Percentiles rank a stretch among this genome's conserved stretches.
phyloP scores from a whole-genome alignment of 2,888 invertebrate species.

The Caenorhabditis plicata region DNA sequence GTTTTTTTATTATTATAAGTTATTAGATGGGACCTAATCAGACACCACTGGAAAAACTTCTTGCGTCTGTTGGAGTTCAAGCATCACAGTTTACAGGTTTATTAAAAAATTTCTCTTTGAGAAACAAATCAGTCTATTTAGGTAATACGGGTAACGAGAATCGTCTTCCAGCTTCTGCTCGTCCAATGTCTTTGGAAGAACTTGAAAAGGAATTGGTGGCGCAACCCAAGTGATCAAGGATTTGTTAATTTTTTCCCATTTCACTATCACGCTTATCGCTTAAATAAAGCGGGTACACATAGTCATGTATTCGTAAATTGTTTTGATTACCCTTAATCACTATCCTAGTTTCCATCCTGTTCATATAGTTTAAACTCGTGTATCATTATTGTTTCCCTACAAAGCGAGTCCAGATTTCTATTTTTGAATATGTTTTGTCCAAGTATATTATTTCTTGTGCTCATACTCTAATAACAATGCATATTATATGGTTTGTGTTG shows the following conservation, averaged over 20 bases:
- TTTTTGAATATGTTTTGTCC: too few species aligned
- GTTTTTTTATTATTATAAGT: neutral
- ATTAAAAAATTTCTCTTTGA: neutral
- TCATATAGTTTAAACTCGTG: slow-evolving; percentile 14
- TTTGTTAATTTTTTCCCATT: neutral
- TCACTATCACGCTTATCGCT: slow-evolving; percentile 27
- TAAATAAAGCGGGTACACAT: slow-evolving; percentile 27
- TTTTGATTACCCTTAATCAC: slow-evolving; percentile 6
- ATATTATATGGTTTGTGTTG: too few species aligned
- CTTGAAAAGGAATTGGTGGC: slow-evolving; percentile 33
- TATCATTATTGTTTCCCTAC: neutral
- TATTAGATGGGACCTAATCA: slow-evolving; percentile 45
- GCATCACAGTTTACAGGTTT: slow-evolving; percentile 36
- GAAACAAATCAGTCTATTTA: too few species aligned
- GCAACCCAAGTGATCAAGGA: slow-evolving; percentile 8
- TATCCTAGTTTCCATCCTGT: slow-evolving; percentile 21
- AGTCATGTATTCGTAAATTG: slow-evolving; percentile 33
- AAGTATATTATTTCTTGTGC: too few species aligned
- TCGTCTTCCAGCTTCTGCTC: slow-evolving; percentile 18
- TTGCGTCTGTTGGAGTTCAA: slow-evolving; percentile 44
- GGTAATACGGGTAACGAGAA: too few species aligned
- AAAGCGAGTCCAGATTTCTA: slow-evolving; percentile 17
- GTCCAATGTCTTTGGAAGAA: slow-evolving; percentile 40
- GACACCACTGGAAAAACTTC: slow-evolving; percentile 46
- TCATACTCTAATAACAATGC: too few species aligned